phyloP scores from a whole-genome alignment of 2,113 vertebrate species.

The Sakesphorus luctuosus region DNA sequence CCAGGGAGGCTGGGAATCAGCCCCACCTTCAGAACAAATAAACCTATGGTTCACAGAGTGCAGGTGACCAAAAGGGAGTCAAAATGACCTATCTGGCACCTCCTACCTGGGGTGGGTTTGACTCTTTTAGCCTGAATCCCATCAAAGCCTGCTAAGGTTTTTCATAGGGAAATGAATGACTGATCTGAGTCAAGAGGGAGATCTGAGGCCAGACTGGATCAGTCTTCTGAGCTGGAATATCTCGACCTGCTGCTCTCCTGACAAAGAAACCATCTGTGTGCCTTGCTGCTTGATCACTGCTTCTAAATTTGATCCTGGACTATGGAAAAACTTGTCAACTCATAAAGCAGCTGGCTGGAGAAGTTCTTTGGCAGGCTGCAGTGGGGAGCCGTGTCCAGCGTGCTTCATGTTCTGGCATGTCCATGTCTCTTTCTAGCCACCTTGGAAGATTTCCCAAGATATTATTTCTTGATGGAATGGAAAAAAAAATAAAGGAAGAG shows the following conservation, averaged over 20 bases:
- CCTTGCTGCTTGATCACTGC: background rate
- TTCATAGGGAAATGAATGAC: background rate
- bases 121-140: background rate
- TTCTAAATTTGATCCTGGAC: background rate
- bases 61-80: background rate
- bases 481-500: too few relatives aligned
- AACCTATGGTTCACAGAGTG: background rate
- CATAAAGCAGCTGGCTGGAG: background rate
- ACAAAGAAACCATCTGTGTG: conserved; percentile 35
- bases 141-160: background rate
- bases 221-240: background rate
- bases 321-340: conserved; percentile 7
- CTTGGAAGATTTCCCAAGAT: background rate
- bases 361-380: background rate
- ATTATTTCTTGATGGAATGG: background rate
- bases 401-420: conserved; percentile 24
- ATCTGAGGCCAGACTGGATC: background rate
- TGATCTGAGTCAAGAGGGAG: background rate
- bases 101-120: background rate
- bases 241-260: background rate
- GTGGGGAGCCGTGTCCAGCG: background rate
- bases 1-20: background rate
- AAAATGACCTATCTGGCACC: background rate
- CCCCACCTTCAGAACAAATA: background rate
- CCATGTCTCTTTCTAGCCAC: background rate